Base-by-base conservation (phyloP, 2,797 vertebrate species). In the Neomorphus geoffroyi region DNA sequence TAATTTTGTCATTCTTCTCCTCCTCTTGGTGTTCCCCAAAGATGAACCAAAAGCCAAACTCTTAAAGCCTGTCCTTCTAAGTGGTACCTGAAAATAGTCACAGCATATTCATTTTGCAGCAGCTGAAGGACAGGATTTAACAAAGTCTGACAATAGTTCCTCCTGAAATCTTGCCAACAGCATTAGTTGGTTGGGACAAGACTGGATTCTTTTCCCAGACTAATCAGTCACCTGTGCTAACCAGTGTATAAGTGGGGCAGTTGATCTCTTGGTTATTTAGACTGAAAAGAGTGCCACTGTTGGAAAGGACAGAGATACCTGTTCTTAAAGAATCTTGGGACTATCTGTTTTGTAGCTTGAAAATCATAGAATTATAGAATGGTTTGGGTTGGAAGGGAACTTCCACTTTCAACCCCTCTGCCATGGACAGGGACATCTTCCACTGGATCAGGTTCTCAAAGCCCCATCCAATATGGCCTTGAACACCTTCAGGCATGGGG, bases 11-110 rank as follows among this genome's bases (percentile, higher is more conserved):
- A 33, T 33, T 70, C 64, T 93, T 86, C 56, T 70, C 80, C 56
- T 70, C 80, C 35, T 90, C 73, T 92, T 91, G 78, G 74, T 37
- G 78, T 86, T 93, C 78, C 61, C 88, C 65, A 50, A 27, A 89
- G 90, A 86, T 57, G 92, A 92, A 37, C 88, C 66, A 32, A 30
- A n/a, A 74, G 65, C 39, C 0, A 2, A 86, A 48, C 30, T 64
- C 77, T 75, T 24, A 18, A 77, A 69, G 85, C 28, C 26, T 70
- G 81, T 46, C 86, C 93, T 90, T 56, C 22, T 4, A 23, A 69
- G 92, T 24, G 39, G 32, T 61, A 83, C 48, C 80, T 85, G 90
- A 85, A 48, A 87, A 77, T 57, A 62, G 90, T 79, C 60, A 7
- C 84, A 17, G 30, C 0, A 3, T 41, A 57, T 91, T 90, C 32